Conservation (phyloP, 2,113 vertebrate genomes). For the Scytalopus superciliaris region DNA sequence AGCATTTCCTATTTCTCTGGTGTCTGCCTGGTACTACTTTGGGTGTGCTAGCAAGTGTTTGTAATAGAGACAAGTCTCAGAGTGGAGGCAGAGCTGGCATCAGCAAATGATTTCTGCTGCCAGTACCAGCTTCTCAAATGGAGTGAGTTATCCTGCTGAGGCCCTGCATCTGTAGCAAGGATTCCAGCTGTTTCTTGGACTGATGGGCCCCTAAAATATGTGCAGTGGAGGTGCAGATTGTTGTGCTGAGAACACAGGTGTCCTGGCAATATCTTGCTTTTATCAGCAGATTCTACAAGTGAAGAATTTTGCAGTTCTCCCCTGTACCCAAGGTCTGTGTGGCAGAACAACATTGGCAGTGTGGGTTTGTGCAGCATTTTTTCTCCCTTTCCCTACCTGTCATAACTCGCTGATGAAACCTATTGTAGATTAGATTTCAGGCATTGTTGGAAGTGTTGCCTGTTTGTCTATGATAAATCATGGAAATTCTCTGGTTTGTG, state of each 20-base stretch:
- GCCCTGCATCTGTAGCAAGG: not conserved
- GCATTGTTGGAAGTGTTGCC: not conserved
- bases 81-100: not conserved
- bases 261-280: not conserved
- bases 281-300: not conserved
- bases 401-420: not conserved
- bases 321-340: not conserved
- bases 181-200: slow-evolving; percentile 12
- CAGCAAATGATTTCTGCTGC: not conserved
- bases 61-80: not conserved
- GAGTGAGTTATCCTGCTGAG: not conserved
- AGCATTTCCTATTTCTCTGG: not conserved
- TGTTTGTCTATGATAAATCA: not conserved
- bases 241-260: not conserved
- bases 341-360: not conserved
- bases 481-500: not conserved
- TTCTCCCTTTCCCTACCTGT: not conserved
- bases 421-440: not conserved
- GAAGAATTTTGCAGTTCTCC: not conserved
- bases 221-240: not conserved
- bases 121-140: not conserved
- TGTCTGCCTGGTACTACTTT: not conserved
- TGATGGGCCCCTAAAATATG: not conserved
- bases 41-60: not conserved
- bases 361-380: not conserved